These are phyloP conservation scores for Triops cancriformis DNA, from an alignment of 1,140 invertebrate genomes.

Conservation along the genomic window DNA sequence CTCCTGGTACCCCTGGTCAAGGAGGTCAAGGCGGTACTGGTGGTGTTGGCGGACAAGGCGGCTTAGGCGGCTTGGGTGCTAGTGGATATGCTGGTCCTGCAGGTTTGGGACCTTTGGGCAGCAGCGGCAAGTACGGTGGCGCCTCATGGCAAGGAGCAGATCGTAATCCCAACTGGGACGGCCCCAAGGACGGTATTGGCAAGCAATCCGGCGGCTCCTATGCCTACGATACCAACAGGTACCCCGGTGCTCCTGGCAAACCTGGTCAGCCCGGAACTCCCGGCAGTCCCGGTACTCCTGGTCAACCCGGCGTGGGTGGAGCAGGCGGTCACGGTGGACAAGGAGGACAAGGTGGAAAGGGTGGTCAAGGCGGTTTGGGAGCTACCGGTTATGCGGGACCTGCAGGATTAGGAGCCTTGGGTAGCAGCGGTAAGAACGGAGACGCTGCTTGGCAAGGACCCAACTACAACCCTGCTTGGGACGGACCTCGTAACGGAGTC, in stretches of 20 bases:
- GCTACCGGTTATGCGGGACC: constrained; percentile 1
- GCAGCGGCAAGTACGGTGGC: background rate
- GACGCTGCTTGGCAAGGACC: constrained; percentile 4
- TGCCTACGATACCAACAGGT: background rate
- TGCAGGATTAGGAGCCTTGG: constrained; percentile 15
- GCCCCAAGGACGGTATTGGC: constrained; percentile 1
- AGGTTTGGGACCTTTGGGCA: constrained; percentile 23
- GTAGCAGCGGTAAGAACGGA: background rate
- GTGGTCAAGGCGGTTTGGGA: constrained; percentile 16
- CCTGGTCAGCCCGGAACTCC: background rate
- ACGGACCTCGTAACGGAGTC: background rate
- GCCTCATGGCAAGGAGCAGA: constrained; percentile 24
- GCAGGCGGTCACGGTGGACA: constrained; percentile 17
- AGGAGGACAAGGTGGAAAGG: constrained; percentile 11
- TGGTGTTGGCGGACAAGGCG: constrained; percentile 26
- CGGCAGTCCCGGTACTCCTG: background rate
- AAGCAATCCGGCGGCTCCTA: background rate
- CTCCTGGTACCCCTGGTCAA: constrained; percentile 16
- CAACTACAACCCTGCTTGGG: constrained; percentile 18
- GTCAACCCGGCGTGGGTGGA: background rate
- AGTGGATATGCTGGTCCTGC: constrained; percentile 17
- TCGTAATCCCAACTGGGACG: constrained; percentile 28
- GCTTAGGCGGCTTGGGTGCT: constrained; percentile 21
- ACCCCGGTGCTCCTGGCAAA: background rate
- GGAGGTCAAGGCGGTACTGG: constrained; percentile 27